These are phyloP conservation scores for Ondatra zibethicus DNA, from an alignment of 2,113 vertebrate species.

Conservation along the genomic window DNA sequence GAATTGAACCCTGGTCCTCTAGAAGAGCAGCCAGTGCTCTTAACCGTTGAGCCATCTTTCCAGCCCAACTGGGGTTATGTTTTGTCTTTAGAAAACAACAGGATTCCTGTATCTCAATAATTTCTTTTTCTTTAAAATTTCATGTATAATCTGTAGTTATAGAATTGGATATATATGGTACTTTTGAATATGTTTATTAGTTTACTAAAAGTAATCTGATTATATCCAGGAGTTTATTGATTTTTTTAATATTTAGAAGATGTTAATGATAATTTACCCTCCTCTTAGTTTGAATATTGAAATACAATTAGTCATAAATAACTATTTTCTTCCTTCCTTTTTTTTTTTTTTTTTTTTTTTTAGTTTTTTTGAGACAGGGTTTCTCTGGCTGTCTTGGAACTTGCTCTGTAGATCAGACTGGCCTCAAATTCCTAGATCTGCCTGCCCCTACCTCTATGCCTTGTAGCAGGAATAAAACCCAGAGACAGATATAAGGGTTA, in stretches of 20 bases:
- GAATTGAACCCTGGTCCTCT: too few species aligned
- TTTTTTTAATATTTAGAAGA: conserved; percentile 29
- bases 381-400: background rate
- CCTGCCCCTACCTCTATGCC: background rate
- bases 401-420: background rate
- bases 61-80: background rate
- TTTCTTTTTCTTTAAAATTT: conserved; percentile 35
- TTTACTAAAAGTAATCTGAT: conserved; percentile 39
- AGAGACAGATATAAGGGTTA: too few species aligned
- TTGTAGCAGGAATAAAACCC: too few species aligned
- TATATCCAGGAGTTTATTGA: background rate
- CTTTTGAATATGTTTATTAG: conserved; percentile 25
- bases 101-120: background rate
- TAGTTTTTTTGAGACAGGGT: background rate
- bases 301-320: conserved; percentile 22
- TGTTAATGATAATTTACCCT: conserved; percentile 26
- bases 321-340: background rate
- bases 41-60: too few species aligned
- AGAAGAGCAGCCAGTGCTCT: too few species aligned
- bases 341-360: background rate
- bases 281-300: conserved; percentile 15
- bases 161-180: conserved; percentile 4
- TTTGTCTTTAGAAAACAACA: background rate
- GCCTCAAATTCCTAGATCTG: background rate
- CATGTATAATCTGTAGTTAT: background rate